Conservation (phyloP, 2,888 invertebrate species). For the Rhimphoctona megacephalus region DNA sequence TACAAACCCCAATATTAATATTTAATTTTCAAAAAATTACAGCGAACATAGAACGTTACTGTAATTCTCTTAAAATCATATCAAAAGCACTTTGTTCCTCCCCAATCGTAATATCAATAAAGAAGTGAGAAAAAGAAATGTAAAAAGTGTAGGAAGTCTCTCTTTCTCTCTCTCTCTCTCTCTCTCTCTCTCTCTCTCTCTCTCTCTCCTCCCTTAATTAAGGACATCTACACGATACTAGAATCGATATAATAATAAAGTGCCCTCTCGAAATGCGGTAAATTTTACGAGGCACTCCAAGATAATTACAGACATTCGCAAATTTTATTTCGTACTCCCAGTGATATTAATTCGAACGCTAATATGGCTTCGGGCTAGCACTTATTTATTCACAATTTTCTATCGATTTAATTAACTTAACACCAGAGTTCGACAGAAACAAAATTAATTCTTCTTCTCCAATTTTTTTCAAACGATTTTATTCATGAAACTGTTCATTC, state of each 20-base stretch:
- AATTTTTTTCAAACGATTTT: background rate
- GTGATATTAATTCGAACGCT: conserved; percentile 15
- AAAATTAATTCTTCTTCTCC: background rate
- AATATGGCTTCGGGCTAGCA: background rate
- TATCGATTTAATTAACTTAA: conserved; percentile 17
- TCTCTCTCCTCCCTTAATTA: background rate
- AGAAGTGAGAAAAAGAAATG: background rate
- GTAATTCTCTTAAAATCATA: background rate
- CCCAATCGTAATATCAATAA: background rate
- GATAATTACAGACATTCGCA: conserved; percentile 10
- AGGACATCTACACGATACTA: conserved; percentile 1
- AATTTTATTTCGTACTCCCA: conserved; percentile 13
- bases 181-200: background rate
- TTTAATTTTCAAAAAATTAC: background rate
- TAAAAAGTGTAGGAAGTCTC: background rate
- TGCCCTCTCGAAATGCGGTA: conserved; percentile 7
- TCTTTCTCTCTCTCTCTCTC: background rate
- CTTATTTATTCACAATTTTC: conserved; percentile 4
- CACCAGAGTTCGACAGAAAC: background rate
- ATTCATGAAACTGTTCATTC: background rate
- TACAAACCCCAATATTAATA: too few relatives aligned
- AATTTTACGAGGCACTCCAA: conserved; percentile 22
- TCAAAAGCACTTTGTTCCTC: background rate
- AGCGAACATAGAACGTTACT: background rate
- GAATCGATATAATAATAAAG: conserved; percentile 15